These are phyloP conservation scores for Paratilapia polleni DNA, from an alignment of 2,113 vertebrate genomes.

Conservation along the genomic window DNA sequence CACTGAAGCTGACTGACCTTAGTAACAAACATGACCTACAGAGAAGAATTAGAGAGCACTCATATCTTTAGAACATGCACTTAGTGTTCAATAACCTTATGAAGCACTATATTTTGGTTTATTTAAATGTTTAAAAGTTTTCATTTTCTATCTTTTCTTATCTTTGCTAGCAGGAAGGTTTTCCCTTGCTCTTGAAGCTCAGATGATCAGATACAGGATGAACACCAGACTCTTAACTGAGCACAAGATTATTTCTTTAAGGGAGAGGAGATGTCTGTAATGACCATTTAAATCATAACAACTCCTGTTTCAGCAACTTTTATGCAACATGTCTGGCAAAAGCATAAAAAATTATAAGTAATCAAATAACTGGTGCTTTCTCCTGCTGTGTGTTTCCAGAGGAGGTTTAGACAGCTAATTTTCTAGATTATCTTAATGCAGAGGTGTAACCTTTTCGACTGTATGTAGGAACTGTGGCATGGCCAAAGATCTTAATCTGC, in stretches of 20 bases:
- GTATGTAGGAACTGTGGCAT: slow-evolving; percentile 45
- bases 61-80: neutral
- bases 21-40: neutral
- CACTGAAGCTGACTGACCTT: neutral
- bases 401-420: neutral
- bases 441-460: slow-evolving; percentile 16
- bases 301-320: neutral
- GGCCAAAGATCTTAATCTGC: slow-evolving; percentile 72
- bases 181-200: neutral
- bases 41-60: neutral
- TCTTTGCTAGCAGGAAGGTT: neutral
- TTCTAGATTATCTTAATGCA: slow-evolving; percentile 22
- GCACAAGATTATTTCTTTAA: neutral
- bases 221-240: neutral
- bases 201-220: neutral
- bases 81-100: neutral
- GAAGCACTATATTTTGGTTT: neutral
- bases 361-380: neutral
- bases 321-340: neutral
- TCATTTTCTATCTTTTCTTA: neutral
- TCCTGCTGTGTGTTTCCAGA: neutral
- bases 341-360: neutral
- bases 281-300: neutral
- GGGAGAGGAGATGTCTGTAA: neutral
- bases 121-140: neutral